These are phyloP conservation scores for Acrobasis consociella DNA, from an alignment of 2,888 invertebrate species.

Conservation along the genomic window DNA sequence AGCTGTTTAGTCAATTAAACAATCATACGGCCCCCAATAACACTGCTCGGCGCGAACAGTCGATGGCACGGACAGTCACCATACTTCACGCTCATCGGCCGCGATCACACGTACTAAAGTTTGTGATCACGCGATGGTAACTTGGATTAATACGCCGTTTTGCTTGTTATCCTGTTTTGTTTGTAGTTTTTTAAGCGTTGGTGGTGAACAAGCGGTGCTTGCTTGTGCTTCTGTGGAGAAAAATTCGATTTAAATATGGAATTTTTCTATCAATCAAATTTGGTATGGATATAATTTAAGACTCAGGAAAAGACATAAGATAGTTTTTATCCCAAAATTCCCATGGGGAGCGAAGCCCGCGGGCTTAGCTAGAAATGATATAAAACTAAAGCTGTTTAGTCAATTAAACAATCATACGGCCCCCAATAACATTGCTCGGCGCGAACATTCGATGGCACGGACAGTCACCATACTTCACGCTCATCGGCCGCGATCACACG, in stretches of 20 bases:
- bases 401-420: slow-evolving; percentile 17
- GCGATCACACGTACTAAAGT: slow-evolving; percentile 20
- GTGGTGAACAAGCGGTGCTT: too few species aligned
- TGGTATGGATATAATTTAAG: too few species aligned
- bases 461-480: slow-evolving; percentile 55
- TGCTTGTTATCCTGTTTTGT: not conserved
- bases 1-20: slow-evolving; percentile 10
- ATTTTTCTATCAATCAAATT: too few species aligned
- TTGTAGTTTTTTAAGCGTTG: not conserved
- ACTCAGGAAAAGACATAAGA: too few species aligned
- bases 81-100: slow-evolving; percentile 40
- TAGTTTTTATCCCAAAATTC: too few species aligned
- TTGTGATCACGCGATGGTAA: slow-evolving; percentile 6
- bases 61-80: slow-evolving; percentile 56
- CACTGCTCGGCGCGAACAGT: slow-evolving; percentile 20
- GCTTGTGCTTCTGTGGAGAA: too few species aligned
- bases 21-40: slow-evolving; percentile 13
- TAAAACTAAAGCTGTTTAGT: not conserved
- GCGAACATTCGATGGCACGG: slow-evolving; percentile 41
- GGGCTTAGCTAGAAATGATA: too few species aligned
- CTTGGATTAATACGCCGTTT: slow-evolving; percentile 9
- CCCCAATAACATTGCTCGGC: slow-evolving; percentile 17
- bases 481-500: slow-evolving; percentile 17
- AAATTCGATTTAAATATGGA: too few species aligned
- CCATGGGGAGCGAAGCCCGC: too few species aligned